Evolutionary conservation across 1,140 invertebrate species (phyloP).

Genomic region (Pantala flavescens): DNA sequence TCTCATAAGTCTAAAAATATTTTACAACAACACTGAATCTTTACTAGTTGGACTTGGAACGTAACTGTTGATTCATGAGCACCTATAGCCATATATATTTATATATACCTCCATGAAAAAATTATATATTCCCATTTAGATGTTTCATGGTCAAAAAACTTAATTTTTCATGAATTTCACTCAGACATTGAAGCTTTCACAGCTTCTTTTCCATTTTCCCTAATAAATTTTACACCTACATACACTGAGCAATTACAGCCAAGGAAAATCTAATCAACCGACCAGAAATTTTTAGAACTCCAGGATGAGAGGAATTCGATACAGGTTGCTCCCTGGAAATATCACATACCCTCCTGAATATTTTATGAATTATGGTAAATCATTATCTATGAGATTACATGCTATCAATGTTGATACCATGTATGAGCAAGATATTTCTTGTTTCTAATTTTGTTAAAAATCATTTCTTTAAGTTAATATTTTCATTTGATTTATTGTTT

Average conservation of each 20-base stretch:
- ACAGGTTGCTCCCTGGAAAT: not conserved
- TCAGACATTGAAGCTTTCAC: not conserved
- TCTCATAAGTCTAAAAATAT: not conserved
- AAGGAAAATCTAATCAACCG: not conserved
- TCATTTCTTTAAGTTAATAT: no score
- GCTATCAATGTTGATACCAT: not conserved
- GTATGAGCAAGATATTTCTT: no score
- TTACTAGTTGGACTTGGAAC: conserved; percentile 5
- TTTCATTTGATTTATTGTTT: not conserved
- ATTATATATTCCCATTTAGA: not conserved
- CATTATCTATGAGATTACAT: not conserved
- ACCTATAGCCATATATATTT: not conserved
- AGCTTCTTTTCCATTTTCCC: not conserved
- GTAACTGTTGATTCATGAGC: conserved; percentile 1
- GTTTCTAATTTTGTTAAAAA: no score
- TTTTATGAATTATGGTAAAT: not conserved
- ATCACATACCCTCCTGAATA: not conserved
- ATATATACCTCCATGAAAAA: not conserved
- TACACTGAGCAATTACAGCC: not conserved
- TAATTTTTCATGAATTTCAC: not conserved
- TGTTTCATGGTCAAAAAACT: not conserved
- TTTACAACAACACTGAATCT: conserved; percentile 3
- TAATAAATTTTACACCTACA: not conserved
- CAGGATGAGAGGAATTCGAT: not conserved
- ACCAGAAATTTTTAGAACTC: not conserved